phyloP scores from a whole-genome alignment of 1,140 invertebrate species.

The Globodera rostochiensis region DNA sequence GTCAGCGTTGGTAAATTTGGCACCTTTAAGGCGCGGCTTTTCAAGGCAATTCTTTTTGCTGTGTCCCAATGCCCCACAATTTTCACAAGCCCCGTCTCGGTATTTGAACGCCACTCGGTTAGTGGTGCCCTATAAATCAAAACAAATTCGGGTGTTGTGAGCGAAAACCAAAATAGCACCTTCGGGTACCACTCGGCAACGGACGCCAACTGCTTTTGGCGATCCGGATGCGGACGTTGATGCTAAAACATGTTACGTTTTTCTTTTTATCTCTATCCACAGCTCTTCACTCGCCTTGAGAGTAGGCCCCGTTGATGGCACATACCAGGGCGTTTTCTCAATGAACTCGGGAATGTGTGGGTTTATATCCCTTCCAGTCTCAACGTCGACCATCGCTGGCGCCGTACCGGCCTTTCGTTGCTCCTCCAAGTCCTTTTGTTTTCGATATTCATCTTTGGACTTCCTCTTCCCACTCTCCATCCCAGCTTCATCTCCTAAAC shows the following conservation, averaged over 20 bases:
- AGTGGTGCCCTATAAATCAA: slow-evolving; percentile 58
- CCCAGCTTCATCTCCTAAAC: slow-evolving; percentile 10
- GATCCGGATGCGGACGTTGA: slow-evolving; percentile 90
- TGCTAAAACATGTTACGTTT: slow-evolving; percentile 70
- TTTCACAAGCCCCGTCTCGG: slow-evolving; percentile 94
- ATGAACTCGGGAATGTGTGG: slow-evolving; percentile 99
- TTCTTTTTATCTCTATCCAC: background rate
- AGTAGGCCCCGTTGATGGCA: slow-evolving; percentile 86
- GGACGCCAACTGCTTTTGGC: slow-evolving; percentile 74
- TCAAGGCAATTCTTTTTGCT: slow-evolving; percentile 96
- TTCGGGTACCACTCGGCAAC: slow-evolving; percentile 80
- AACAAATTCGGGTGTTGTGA: background rate
- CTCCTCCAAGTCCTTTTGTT: slow-evolving; percentile 89
- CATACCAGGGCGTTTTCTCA: slow-evolving; percentile 97
- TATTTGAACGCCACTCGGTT: slow-evolving; percentile 76
- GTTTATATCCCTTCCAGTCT: slow-evolving; percentile 92
- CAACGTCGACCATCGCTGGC: slow-evolving; percentile 96
- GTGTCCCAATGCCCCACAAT: slow-evolving; percentile 96
- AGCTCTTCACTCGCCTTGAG: slow-evolving; percentile 71
- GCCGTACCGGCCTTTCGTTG: slow-evolving; percentile 96
- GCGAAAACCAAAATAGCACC: background rate
- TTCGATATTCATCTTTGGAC: slow-evolving; percentile 58
- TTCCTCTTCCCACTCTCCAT: slow-evolving; percentile 41
- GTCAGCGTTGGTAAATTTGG: slow-evolving; percentile 78
- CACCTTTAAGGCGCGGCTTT: slow-evolving; percentile 84